A percentile compares a stretch with the other conserved stretches of the same genome.
phyloP scores from a whole-genome alignment of 1,140 invertebrate species.

The Heliconius himera region DNA sequence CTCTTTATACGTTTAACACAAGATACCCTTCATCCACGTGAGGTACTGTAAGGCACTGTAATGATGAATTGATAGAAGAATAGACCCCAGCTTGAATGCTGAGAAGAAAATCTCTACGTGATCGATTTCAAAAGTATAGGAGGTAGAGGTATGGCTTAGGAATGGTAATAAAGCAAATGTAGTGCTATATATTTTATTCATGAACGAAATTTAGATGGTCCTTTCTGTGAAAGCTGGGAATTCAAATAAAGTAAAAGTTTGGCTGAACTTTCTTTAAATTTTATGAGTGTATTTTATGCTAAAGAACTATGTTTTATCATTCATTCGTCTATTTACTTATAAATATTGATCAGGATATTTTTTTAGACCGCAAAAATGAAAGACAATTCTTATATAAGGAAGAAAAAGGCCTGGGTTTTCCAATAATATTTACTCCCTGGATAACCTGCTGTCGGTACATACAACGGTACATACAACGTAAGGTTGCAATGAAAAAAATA shows the following conservation, averaged over 20 bases:
- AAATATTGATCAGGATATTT: no score
- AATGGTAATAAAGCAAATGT: background rate
- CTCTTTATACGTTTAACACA: background rate
- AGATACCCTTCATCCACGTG: background rate
- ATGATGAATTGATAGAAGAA: background rate
- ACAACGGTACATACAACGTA: no score
- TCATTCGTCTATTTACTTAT: no score
- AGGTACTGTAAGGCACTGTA: background rate
- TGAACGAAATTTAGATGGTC: background rate
- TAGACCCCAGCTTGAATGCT: background rate
- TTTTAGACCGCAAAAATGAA: no score
- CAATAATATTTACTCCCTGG: no score
- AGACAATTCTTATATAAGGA: no score
- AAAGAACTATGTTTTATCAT: background rate
- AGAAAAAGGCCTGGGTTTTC: no score
- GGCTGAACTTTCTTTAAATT: background rate
- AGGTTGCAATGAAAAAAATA: no score
- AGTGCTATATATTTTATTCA: background rate
- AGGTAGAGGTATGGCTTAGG: background rate
- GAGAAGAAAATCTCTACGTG: background rate
- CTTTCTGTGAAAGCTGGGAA: conserved; percentile 5
- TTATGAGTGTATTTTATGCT: background rate
- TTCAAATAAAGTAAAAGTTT: background rate
- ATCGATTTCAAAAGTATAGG: conserved; percentile 9
- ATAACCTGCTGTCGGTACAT: no score